phyloP scores from a whole-genome alignment of 2,113 vertebrate genomes.

The Isurus oxyrinchus region DNA sequence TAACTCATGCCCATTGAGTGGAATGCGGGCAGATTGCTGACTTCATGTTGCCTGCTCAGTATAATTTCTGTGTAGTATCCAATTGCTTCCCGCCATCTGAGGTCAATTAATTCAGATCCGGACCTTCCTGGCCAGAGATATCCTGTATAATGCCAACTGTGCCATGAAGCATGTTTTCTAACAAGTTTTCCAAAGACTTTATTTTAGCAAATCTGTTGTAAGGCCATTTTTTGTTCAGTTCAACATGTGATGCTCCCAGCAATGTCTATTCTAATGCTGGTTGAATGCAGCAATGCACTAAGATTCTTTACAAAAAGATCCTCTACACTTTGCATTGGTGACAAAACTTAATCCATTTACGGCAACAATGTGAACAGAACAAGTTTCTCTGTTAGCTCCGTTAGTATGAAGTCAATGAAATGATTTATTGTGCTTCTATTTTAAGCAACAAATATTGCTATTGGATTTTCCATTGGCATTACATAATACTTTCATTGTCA shows the following conservation, averaged over 20 bases:
- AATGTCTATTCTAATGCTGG: not conserved
- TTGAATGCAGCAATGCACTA: not conserved
- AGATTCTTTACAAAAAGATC: not conserved
- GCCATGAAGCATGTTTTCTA: not conserved
- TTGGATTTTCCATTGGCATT: conserved; percentile 20
- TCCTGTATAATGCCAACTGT: not conserved
- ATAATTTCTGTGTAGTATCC: not conserved
- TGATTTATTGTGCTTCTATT: not conserved
- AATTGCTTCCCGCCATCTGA: not conserved
- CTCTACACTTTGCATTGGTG: not conserved
- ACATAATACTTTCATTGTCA: conserved; percentile 21
- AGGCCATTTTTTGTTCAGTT: not conserved
- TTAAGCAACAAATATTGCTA: conserved; percentile 5
- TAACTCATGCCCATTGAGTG: too few species aligned
- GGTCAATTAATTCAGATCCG: not conserved
- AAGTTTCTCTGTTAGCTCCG: not conserved
- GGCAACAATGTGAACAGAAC: not conserved
- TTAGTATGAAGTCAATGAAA: not conserved
- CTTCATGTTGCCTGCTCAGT: not conserved
- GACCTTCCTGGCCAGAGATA: not conserved
- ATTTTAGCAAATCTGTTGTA: not conserved
- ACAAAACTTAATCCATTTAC: not conserved
- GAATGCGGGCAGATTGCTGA: not conserved
- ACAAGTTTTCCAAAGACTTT: not conserved
- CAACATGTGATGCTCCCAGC: not conserved